A percentile compares a stretch with the other conserved stretches of the same genome.
Conservation (phyloP, 1,140 invertebrate species). For the Oedothorax gibbosus region DNA sequence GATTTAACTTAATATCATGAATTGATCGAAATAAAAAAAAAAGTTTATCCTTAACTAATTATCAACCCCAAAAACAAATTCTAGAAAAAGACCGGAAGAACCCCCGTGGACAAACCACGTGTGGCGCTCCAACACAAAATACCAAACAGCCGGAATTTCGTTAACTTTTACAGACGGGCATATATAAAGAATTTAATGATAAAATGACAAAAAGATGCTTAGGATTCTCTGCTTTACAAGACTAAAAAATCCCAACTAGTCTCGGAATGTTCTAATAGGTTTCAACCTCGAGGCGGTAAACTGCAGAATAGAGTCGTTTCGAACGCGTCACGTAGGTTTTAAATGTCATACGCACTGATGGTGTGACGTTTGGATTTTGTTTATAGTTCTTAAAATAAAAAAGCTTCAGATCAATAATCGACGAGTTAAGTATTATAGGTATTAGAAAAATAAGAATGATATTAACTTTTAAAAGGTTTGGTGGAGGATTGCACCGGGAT, state of each 20-base stretch:
- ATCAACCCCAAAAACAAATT: no score
- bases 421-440: no score
- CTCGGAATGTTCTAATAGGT: conserved; percentile 51
- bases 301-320: neutral
- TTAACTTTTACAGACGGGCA: neutral
- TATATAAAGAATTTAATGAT: no score
- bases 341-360: conserved; percentile 4
- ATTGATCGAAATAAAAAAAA: no score
- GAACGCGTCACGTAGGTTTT: conserved; percentile 22
- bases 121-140: neutral
- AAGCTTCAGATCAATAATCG: no score
- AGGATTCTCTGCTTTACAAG: neutral
- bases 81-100: conserved; percentile 4
- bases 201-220: neutral
- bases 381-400: no score
- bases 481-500: no score
- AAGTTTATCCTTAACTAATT: no score
- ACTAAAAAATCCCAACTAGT: conserved; percentile 11
- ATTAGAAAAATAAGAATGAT: no score
- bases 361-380: no score
- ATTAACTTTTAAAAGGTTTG: no score
- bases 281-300: neutral
- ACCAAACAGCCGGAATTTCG: neutral
- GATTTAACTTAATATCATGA: no score
- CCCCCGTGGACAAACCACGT: conserved; percentile 33